Percentiles rank a stretch among this genome's conserved stretches.
Conservation (phyloP, 2,797 vertebrate species). For the Falco berigora region DNA sequence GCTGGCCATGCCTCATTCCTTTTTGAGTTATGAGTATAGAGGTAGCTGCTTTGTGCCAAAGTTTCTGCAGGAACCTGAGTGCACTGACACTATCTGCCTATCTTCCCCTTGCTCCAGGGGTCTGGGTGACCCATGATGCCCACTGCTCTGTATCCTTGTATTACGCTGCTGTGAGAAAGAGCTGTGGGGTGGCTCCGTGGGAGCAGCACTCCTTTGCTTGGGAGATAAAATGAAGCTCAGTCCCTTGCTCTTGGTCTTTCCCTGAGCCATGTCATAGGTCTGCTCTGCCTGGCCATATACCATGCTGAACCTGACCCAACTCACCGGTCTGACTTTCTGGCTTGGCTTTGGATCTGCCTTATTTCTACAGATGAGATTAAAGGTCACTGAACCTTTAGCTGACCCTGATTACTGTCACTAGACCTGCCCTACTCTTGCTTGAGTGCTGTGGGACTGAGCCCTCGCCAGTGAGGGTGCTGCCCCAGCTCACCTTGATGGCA, state of each 20-base stretch:
- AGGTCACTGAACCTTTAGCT: background rate
- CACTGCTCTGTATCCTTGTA: background rate
- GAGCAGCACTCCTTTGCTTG: background rate
- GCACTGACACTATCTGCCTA: accelerated
- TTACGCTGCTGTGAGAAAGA: background rate
- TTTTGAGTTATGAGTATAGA: background rate
- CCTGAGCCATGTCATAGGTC: background rate
- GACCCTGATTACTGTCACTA: background rate
- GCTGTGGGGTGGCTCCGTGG: background rate
- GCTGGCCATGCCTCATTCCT: background rate
- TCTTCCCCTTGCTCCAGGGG: background rate
- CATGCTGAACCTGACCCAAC: accelerated
- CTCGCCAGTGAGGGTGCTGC: background rate
- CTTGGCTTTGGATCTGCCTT: background rate
- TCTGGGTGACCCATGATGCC: background rate
- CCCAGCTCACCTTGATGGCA: background rate
- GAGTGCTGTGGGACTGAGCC: background rate
- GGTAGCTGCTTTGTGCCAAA: background rate
- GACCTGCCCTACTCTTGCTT: background rate
- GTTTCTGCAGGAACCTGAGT: background rate
- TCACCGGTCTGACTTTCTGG: background rate
- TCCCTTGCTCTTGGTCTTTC: background rate
- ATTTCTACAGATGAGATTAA: background rate
- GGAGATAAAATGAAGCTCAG: background rate
- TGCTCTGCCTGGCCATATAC: background rate